A percentile compares a stretch with the other conserved stretches of the same genome.
These are phyloP conservation scores for Ceratosolen solmsi DNA, from an alignment of 1,140 invertebrate species.

Conservation along the genomic window DNA sequence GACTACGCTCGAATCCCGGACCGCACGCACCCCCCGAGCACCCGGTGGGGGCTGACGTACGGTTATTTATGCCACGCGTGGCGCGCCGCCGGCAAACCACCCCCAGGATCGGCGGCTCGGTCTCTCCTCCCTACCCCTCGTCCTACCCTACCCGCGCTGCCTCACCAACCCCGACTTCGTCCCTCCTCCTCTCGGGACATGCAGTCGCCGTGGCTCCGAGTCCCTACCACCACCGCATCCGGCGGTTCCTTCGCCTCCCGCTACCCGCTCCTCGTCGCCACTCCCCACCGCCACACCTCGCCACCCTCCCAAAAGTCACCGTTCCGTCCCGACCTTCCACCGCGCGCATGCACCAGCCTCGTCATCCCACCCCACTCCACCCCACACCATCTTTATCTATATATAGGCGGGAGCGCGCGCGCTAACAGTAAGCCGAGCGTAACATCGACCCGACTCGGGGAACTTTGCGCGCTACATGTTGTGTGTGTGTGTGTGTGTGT, in stretches of 20 bases:
- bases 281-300: neutral
- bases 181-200: neutral
- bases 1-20: slow-evolving; percentile 39
- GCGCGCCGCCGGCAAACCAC: slow-evolving; percentile 40
- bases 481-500: too few species aligned
- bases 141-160: too few species aligned
- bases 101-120: slow-evolving; percentile 28
- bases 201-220: too few species aligned
- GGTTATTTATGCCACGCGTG: slow-evolving; percentile 54
- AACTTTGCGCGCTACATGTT: neutral
- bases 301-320: too few species aligned
- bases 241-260: neutral
- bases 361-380: neutral
- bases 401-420: neutral
- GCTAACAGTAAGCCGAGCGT: slow-evolving; percentile 51
- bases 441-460: slow-evolving; percentile 59
- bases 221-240: neutral
- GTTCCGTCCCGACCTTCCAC: neutral
- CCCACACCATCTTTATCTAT: slow-evolving; percentile 8
- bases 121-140: neutral
- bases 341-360: neutral
- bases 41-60: slow-evolving; percentile 46
- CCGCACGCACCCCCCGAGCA: slow-evolving; percentile 23
- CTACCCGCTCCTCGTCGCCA: neutral
- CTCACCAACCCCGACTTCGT: neutral